Evolutionary conservation across 1,140 invertebrate genomes (phyloP), one percentile per base, ranked within the genome.

Genomic region (Eupeodes corollae): DNA sequence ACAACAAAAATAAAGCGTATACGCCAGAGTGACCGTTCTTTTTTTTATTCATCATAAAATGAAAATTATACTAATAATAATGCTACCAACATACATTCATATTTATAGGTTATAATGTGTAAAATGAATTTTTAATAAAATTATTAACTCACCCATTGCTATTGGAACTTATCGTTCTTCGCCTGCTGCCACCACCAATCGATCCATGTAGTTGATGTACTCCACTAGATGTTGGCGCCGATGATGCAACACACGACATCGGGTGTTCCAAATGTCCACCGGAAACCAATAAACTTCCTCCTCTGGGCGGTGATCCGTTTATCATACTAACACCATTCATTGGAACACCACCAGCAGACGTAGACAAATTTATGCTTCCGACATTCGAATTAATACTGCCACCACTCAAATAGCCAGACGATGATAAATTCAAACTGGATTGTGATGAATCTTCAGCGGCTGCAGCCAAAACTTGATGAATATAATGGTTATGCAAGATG

Each of bases 91-190:
- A 26, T 26, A 43, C 16, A 43, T n/a, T 11, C 8, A 32, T 13
- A 43, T 11, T n/a, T n/a, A n/a, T n/a, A n/a, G n/a, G n/a, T n/a
- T n/a, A n/a, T n/a, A n/a, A n/a, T n/a, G n/a, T n/a, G n/a, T n/a
- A n/a, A n/a, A n/a, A 15, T 43, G 13, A 43, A 5, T 43, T n/a
- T 26, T 26, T 26, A 26, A 26, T 26, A 26, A 26, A 26, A 26
- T 26, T 26, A 26, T 3, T 13, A 30, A 55, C 55, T 56, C 33
- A 67, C 64, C 67, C 62, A 46, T 67, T 66, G 51, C 66, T 68
- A 46, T 65, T 66, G 43, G 63, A 61, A 51, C 66, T 69, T 41
- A 63, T 69, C 37, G 63, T 69, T 34, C 66, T 58, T 46, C 66
- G 56, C 34, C 65, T 56, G 37, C 56, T 57, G 38, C 52, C 56